Conservation (phyloP, 2,113 vertebrate genomes). For the Cervus canadensis region DNA sequence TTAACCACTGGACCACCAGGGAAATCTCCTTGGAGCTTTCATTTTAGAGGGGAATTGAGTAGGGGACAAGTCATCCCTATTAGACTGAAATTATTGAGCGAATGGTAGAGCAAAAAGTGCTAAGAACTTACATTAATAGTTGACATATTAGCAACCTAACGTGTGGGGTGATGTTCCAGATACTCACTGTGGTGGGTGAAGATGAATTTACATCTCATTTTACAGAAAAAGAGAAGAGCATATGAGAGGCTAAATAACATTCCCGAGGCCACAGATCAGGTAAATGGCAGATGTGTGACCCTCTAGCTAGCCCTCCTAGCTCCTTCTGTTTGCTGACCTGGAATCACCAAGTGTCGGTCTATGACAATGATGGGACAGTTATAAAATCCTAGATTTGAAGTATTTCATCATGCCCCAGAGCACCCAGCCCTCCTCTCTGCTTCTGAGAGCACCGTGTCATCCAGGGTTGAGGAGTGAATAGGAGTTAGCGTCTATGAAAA, state of each 20-base stretch:
- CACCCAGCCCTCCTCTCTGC: neutral
- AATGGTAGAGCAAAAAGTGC: neutral
- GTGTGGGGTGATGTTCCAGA: neutral
- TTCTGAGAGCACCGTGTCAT: neutral
- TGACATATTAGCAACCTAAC: neutral
- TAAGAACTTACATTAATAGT: neutral
- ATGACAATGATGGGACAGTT: neutral
- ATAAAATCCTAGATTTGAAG: neutral
- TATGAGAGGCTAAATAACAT: neutral
- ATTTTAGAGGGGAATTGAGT: neutral
- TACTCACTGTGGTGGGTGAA: neutral
- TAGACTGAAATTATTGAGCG: neutral
- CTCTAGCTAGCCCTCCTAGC: neutral
- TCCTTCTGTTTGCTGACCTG: neutral
- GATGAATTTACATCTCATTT: neutral
- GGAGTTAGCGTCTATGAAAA: neutral
- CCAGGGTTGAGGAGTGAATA: neutral
- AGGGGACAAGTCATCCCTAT: neutral
- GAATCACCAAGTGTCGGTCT: neutral
- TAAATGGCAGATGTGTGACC: neutral
- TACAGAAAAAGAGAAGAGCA: neutral
- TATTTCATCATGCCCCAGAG: neutral
- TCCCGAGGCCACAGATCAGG: neutral
- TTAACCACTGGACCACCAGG: neutral
- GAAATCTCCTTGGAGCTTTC: neutral